Conservation (phyloP, 1,140 invertebrate species). For the Euura saliciscinereae region DNA sequence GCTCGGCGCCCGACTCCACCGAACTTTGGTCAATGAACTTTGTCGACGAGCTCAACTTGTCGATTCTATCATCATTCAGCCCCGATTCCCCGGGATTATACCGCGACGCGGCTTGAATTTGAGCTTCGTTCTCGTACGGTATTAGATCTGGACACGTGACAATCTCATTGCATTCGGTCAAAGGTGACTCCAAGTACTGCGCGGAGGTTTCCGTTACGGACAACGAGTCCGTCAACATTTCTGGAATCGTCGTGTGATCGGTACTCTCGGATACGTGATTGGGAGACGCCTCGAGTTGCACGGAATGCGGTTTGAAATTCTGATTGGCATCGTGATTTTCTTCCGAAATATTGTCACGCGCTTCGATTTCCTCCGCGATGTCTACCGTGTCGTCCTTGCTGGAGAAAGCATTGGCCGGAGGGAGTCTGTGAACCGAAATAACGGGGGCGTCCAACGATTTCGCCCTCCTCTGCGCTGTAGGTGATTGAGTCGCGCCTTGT, state of each 20-base stretch:
- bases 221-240: slow-evolving; percentile 50
- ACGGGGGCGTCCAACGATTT: slow-evolving; percentile 84
- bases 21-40: slow-evolving; percentile 55
- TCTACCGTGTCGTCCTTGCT: slow-evolving; percentile 86
- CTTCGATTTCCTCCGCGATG: slow-evolving; percentile 68
- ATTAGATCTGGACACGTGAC: slow-evolving; percentile 46
- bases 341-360: slow-evolving; percentile 59
- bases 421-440: slow-evolving; percentile 76
- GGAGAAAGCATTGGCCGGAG: slow-evolving; percentile 84
- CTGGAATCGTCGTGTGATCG: slow-evolving; percentile 49
- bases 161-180: slow-evolving; percentile 53
- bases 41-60: slow-evolving; percentile 30
- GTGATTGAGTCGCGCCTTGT: slow-evolving; percentile 75
- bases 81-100: slow-evolving; percentile 17
- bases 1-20: slow-evolving; percentile 40
- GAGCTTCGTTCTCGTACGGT: slow-evolving; percentile 45
- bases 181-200: slow-evolving; percentile 52
- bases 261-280: slow-evolving; percentile 52
- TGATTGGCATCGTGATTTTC: slow-evolving; percentile 36
- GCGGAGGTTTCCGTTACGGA: slow-evolving; percentile 55
- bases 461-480: slow-evolving; percentile 73
- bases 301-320: slow-evolving; percentile 28
- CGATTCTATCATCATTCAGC: slow-evolving; percentile 36
- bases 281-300: slow-evolving; percentile 39
- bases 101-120: slow-evolving; percentile 17